Evolutionary conservation across 2,113 vertebrate species (phyloP), one percentile per base, ranked within the genome.

Genomic region (Atlantisia rogersi): DNA sequence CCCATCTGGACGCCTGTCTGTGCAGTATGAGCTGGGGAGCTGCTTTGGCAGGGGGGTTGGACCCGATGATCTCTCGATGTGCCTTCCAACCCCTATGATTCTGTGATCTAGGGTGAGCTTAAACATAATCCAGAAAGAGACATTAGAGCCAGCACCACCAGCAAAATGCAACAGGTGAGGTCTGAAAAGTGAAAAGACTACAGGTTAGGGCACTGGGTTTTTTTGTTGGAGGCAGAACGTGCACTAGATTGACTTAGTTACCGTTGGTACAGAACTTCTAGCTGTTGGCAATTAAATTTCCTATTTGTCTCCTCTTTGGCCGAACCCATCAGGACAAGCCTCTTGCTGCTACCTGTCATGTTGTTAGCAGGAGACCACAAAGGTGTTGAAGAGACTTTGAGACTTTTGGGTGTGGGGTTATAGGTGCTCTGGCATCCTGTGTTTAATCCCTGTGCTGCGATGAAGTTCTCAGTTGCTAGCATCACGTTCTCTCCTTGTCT

Each of bases 91-190:
- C 35, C 35, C 35, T 35, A 35, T 35, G 35, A 35, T 35, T 35
- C 35, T 35, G 35, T 35, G 35, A 35, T 35, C 35, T 88, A 39
- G 15, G 58, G 40, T 4, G 67, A 85, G 39, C 4, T 55, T 44
- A 73, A 31, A 92, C 85, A 8, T 69, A 48, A 73, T 64, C 26
- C 18, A 35, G 22, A 39, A 86, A 39, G 74, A 67, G 8, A 52
- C 44, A 12, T 28, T 60, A 50, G 2, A 55, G 82, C 9, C 24
- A 53, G 32, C 5, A n/a, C n/a, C n/a, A n/a, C n/a, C n/a, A n/a
- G n/a, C n/a, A n/a, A n/a, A n/a, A n/a, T n/a, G n/a, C n/a, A 6
- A 0, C 31, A 28, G 42, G n/a, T 0, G 8, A 31, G 15, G 7
- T 63, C 22, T 63, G 62, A 82, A 75, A 87, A 82, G 50, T 50